Conservation (phyloP, 2,113 vertebrate genomes). For the Eptatretus burgeri region DNA sequence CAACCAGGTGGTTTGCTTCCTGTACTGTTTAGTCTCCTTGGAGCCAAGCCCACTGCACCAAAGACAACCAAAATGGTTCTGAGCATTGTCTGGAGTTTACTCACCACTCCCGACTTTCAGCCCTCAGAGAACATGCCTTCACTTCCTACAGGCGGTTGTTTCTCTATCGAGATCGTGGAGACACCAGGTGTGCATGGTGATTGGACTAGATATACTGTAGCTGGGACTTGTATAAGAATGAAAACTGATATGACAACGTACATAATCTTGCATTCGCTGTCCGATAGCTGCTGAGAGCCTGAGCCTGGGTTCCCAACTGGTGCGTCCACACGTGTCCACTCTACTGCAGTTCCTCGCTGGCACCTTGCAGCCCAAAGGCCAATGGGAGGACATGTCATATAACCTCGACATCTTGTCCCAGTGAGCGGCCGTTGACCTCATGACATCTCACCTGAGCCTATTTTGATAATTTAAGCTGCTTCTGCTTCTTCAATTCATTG, state of each 20-base stretch:
- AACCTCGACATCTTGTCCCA: constrained; percentile 85
- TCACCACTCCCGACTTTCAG: constrained; percentile 37
- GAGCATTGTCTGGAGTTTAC: constrained; percentile 44
- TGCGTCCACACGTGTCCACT: constrained; percentile 47
- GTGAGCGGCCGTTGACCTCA: constrained; percentile 20
- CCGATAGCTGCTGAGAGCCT: constrained; percentile 22
- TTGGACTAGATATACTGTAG: neutral
- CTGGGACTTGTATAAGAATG: neutral
- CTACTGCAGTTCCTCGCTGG: constrained; percentile 48
- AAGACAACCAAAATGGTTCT: constrained; percentile 33
- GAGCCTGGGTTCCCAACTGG: constrained; percentile 31
- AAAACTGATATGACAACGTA: too few relatives aligned
- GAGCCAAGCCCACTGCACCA: constrained; percentile 36
- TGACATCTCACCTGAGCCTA: too few relatives aligned
- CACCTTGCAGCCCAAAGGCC: constrained; percentile 50
- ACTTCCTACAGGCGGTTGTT: constrained; percentile 20
- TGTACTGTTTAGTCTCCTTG: constrained; percentile 53
- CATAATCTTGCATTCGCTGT: neutral
- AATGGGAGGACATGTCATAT: constrained; percentile 42
- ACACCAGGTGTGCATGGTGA: too few relatives aligned
- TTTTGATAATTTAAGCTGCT: too few relatives aligned
- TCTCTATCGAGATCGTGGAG: neutral
- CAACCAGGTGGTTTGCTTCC: constrained; percentile 33
- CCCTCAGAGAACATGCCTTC: constrained; percentile 20
- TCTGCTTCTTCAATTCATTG: too few relatives aligned